Conservation (phyloP, 2,888 invertebrate genomes). For the Iphiclides podalirius region DNA sequence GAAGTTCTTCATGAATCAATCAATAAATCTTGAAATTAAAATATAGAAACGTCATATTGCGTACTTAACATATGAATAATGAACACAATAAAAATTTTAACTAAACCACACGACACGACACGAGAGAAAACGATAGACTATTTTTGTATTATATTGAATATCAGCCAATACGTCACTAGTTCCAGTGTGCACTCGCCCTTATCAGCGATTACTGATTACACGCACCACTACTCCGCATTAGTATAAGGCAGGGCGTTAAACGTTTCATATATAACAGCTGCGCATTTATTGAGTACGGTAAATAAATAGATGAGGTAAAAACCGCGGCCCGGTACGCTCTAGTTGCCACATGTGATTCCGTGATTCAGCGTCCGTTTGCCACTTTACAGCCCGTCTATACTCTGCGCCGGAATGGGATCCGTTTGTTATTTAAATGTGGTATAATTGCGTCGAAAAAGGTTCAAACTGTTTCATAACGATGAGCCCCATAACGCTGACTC, state of each 20-base stretch:
- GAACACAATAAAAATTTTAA: too few relatives aligned
- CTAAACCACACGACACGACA: too few relatives aligned
- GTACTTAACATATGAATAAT: too few relatives aligned
- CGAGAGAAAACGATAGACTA: too few relatives aligned
- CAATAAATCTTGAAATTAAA: too few relatives aligned
- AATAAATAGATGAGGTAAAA: constrained; percentile 17
- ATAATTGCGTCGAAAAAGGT: not conserved
- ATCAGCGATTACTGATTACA: not conserved
- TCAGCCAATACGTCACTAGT: too few relatives aligned
- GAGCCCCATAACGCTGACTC: too few relatives aligned
- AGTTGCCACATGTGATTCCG: constrained; percentile 31
- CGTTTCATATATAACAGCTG: constrained; percentile 7
- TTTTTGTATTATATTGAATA: too few relatives aligned
- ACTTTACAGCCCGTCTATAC: constrained; percentile 5
- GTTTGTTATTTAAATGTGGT: constrained; percentile 9
- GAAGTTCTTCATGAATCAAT: too few relatives aligned
- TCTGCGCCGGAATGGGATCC: not conserved
- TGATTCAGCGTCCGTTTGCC: constrained; percentile 17
- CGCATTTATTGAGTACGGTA: constrained; percentile 21
- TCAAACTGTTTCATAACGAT: not conserved
- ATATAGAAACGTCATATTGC: too few relatives aligned
- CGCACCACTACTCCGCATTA: not conserved
- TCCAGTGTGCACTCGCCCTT: not conserved
- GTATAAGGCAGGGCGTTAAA: too few relatives aligned
- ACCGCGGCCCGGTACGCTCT: constrained; percentile 28